phyloP scores from a whole-genome alignment of 1,140 invertebrate genomes.

The Drosophila aff. region DNA sequence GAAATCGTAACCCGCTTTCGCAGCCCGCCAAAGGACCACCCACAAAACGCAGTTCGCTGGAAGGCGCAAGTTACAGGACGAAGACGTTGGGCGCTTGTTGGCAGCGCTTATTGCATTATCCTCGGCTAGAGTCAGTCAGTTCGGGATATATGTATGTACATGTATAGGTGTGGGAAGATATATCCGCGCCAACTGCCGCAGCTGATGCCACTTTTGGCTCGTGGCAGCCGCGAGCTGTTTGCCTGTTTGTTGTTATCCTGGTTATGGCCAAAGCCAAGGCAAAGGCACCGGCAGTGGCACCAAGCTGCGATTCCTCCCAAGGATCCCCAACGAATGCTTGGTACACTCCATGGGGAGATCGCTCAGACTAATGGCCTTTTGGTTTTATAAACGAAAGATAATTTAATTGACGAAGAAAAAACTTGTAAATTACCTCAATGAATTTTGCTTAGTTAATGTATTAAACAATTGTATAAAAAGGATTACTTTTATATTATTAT shows the following conservation, averaged over 20 bases:
- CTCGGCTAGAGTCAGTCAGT: constrained; percentile 48
- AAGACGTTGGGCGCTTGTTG: constrained; percentile 57
- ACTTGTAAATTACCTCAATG: too few species aligned
- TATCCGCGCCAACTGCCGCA: constrained; percentile 78
- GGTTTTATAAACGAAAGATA: not conserved
- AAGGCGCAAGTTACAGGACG: constrained; percentile 62
- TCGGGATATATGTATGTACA: constrained; percentile 13
- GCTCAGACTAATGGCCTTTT: constrained; percentile 1
- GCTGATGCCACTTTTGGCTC: constrained; percentile 81
- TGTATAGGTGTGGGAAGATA: constrained; percentile 51
- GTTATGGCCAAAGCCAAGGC: constrained; percentile 54
- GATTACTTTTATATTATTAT: too few species aligned
- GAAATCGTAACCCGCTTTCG: constrained; percentile 6
- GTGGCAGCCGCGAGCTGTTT: constrained; percentile 76
- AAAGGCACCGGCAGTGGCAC: not conserved
- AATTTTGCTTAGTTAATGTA: not conserved
- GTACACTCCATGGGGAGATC: constrained; percentile 46
- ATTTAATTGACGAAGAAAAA: not conserved
- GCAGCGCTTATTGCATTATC: constrained; percentile 81
- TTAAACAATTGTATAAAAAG: too few species aligned
- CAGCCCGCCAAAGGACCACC: constrained; percentile 18
- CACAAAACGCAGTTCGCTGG: constrained; percentile 61
- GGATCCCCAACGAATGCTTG: constrained; percentile 2
- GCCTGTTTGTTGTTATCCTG: constrained; percentile 61
- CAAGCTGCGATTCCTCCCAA: constrained; percentile 26